Evolutionary conservation across 2,888 invertebrate genomes (phyloP).

Genomic region (Apocheima hispidaria): DNA sequence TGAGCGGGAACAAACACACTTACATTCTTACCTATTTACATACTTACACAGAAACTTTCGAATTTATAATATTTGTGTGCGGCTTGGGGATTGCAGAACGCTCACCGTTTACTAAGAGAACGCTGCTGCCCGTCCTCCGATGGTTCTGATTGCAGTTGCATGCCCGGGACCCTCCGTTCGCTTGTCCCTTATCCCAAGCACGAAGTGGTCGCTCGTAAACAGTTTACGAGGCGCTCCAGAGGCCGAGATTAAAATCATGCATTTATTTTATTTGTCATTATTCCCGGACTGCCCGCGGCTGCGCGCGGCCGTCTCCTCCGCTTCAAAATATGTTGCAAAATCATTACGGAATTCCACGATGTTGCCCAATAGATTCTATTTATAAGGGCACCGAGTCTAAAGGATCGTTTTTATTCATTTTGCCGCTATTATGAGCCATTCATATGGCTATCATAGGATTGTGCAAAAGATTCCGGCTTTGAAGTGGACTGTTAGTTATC

Average conservation of each 20-base stretch:
- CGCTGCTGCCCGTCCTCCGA: too few species aligned
- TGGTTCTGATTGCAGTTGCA: too few species aligned
- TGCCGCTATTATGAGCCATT: not conserved
- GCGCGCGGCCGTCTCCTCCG: slow-evolving; percentile 30
- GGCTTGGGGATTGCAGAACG: too few species aligned
- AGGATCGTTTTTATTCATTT: not conserved
- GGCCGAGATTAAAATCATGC: slow-evolving; percentile 82
- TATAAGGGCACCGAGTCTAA: not conserved
- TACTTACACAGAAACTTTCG: too few species aligned
- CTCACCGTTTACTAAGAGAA: too few species aligned
- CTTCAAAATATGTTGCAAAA: slow-evolving; percentile 39
- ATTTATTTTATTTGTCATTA: slow-evolving; percentile 84
- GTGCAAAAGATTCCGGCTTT: too few species aligned
- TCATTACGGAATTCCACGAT: slow-evolving; percentile 14
- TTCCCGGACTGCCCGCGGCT: slow-evolving; percentile 63
- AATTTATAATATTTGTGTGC: too few species aligned
- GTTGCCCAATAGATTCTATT: slow-evolving; percentile 10
- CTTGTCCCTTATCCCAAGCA: slow-evolving; percentile 44
- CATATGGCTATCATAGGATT: not conserved
- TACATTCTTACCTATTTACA: too few species aligned
- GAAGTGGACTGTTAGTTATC: too few species aligned
- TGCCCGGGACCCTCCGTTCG: slow-evolving; percentile 7
- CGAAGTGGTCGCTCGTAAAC: slow-evolving; percentile 77
- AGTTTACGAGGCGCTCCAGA: slow-evolving; percentile 77
- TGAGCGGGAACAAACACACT: too few species aligned